These are phyloP conservation scores for Sturnira hondurensis DNA, from an alignment of 2,113 vertebrate genomes.

Conservation along the genomic window DNA sequence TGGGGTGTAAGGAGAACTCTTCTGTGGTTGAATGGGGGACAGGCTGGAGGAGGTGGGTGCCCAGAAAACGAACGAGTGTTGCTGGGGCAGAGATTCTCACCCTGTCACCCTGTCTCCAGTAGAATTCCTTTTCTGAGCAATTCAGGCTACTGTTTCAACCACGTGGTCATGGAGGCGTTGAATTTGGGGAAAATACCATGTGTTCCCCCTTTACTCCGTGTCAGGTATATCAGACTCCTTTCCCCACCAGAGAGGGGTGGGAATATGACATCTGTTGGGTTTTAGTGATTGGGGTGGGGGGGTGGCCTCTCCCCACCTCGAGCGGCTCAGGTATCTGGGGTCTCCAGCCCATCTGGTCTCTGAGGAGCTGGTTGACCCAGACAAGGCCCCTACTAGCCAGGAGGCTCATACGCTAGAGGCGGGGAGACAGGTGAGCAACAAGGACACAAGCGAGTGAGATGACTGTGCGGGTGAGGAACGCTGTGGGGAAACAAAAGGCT, in stretches of 20 bases:
- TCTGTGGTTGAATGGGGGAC: background rate
- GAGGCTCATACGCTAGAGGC: background rate
- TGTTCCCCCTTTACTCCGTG: background rate
- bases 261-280: background rate
- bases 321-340: background rate
- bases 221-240: background rate
- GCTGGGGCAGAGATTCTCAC: background rate
- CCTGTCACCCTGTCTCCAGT: background rate
- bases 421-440: background rate
- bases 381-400: background rate
- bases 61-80: background rate
- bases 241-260: background rate
- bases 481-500: background rate
- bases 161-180: background rate
- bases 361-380: background rate
- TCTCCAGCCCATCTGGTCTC: background rate
- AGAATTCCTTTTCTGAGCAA: background rate
- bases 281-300: background rate
- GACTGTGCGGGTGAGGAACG: background rate
- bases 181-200: background rate
- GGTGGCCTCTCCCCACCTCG: background rate
- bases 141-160: background rate
- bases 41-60: background rate
- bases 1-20: background rate
- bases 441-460: background rate